Conservation (phyloP, 2,113 vertebrate genomes). For the Egretta garzetta region DNA sequence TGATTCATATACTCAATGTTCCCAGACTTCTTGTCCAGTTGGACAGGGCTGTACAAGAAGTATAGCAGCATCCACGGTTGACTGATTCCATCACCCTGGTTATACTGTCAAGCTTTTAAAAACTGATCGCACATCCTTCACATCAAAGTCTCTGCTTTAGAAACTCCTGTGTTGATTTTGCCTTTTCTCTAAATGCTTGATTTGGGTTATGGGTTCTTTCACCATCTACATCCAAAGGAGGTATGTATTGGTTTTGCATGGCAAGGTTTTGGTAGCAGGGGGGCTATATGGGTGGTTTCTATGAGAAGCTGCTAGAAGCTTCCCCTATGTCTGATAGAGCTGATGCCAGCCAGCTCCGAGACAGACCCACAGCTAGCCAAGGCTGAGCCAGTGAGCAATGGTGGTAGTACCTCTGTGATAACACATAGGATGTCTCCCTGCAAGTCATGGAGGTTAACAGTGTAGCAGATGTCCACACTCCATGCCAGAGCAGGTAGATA, state of each 20-base stretch:
- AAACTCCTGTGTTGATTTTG: neutral
- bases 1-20: no score
- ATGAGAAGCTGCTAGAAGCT: neutral
- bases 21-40: no score
- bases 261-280: neutral
- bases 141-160: neutral
- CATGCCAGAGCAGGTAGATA: neutral
- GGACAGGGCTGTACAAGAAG: no score
- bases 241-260: neutral
- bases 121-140: neutral
- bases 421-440: neutral
- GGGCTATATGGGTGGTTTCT: neutral
- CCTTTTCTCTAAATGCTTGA: neutral
- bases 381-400: neutral
- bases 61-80: no score
- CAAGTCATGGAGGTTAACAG: neutral
- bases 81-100: no score
- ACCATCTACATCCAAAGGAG: neutral
- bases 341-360: neutral
- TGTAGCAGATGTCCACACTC: neutral
- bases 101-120: neutral
- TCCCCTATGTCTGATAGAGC: neutral
- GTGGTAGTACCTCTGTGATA: neutral
- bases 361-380: neutral
- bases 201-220: neutral